Base-by-base conservation (phyloP, 2,113 vertebrate species). In the Polypterus bichir region DNA sequence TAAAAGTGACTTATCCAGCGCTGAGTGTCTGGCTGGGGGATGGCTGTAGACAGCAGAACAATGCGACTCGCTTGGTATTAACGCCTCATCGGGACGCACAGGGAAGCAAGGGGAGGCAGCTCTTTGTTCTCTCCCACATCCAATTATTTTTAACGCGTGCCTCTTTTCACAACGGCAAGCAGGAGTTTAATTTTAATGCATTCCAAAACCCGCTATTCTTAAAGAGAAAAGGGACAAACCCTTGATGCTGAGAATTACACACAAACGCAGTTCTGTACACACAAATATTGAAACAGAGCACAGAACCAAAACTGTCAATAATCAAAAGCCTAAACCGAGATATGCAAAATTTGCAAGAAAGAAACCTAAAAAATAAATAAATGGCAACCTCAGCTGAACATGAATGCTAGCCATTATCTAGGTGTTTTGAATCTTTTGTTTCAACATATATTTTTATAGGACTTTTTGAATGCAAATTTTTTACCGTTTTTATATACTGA, bases 11-110 rank as follows among this genome's bases (percentile, higher is more conserved):
- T 92, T 90, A 87, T 88, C 85, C 82, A 75, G 83, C 82, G 81
- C 89, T 85, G 90, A 87, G 88, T 90, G 89, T 89, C 90, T 92
- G 88, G 88, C 87, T 89, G 83, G 86, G 85, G 88, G 86, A 86
- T 82, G 86, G 87, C 86, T 88, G 84, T 88, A 93, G 91, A 92
- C 88, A 88, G 88, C 85, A 87, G 87, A 90, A 90, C 88, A 92
- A 90, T 90, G 87, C 82, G 81, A 83, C 82, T 77, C 75, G 76
- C 75, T 77, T 74, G 73, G 83, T 82, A 82, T 86, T 87, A 86
- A 83, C 83, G 81, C 81, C 75, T 77, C 74, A 76, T 79, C 82
- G 72, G 79, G 81, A 81, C 78, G 78, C 76, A 78, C 74, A 75
- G 76, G 73, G 76, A 76, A 75, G 73, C 77, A 77, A 82, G 73